A percentile compares a stretch with the other conserved stretches of the same genome.
Conservation (phyloP, 92 coral and sea anemone species). For the Actinostola sp. region DNA sequence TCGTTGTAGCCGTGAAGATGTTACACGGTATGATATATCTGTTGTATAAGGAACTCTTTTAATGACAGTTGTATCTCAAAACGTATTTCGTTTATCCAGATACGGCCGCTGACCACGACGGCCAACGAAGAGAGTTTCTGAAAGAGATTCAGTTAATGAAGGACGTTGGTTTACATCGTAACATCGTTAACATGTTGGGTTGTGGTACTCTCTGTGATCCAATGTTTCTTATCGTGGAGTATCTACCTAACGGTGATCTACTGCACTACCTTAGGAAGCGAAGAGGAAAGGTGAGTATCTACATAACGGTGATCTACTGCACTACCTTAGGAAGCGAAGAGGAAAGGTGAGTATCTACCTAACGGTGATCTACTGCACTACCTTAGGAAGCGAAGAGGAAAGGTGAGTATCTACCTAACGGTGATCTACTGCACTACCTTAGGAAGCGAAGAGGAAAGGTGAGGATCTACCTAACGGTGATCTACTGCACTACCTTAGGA, state of each 20-base stretch:
- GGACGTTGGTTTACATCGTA: conserved; percentile 77
- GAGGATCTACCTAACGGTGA: no score
- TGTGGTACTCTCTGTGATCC: conserved; percentile 83
- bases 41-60: background rate
- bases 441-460: no score
- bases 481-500: no score
- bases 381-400: no score
- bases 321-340: no score
- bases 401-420: no score
- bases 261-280: conserved; percentile 81
- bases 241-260: conserved; percentile 71
- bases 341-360: no score
- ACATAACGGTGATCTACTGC: no score
- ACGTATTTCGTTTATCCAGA: conserved; percentile 33
- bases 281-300: conserved; percentile 75
- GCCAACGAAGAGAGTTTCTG: conserved; percentile 72
- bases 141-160: conserved; percentile 88
- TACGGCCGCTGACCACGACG: conserved; percentile 55
- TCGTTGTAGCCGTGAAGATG: conserved; percentile 61
- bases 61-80: background rate
- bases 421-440: no score
- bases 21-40: conserved; percentile 42
- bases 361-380: no score
- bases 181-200: conserved; percentile 84
- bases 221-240: conserved; percentile 83